Evolutionary conservation across 2,113 vertebrate genomes (phyloP), one percentile per base, ranked within the genome.

Genomic region (Nothobranchius furzeri): DNA sequence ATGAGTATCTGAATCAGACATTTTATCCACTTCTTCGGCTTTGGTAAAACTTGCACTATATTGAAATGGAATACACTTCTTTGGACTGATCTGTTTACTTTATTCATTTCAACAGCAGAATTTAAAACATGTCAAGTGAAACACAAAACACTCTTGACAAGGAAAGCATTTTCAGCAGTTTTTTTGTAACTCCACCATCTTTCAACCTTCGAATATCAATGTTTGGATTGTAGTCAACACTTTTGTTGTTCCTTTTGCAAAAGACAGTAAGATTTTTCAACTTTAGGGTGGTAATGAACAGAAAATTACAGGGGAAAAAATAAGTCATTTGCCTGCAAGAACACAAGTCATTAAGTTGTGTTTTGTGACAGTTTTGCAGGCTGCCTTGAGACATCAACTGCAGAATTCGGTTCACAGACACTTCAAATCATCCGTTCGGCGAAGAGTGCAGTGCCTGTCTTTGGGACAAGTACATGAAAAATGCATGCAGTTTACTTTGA

Each of bases 401-500:
- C 37, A 9, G 35, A 54, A 58, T 45, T 48, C 46, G 43, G 76
- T 62, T 83, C 54, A 45, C 53, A 37, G 36, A 17, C 6, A 24
- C 50, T 35, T 42, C n/a, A 48, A 69, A 55, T 72, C 71, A 55
- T 64, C 59, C 12, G 42, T 68, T 68, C 49, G 50, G 52, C 45
- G 62, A 11, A 53, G 60, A 62, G 69, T 30, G 61, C 47, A 5
- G 48, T 17, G 17, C 62, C 76, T 85, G 58, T 89, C 73, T 84
- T 85, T 65, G 68, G 68, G 78, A 79, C 68, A 66, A 68, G 65
- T 76, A 69, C 80, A 81, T 88, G 70, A 90, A 88, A 87, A 76
- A 88, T 87, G 6, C 7, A 87, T 87, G 66, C 45, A 24, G 76
- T 79, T 85, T 85, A 80, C 85, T 83, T 87, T 75, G 73, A 72